A percentile compares a stretch with the other conserved stretches of the same genome.
Conservation (phyloP, 2,888 invertebrate genomes). For the Pardosa pseudoannulata region DNA sequence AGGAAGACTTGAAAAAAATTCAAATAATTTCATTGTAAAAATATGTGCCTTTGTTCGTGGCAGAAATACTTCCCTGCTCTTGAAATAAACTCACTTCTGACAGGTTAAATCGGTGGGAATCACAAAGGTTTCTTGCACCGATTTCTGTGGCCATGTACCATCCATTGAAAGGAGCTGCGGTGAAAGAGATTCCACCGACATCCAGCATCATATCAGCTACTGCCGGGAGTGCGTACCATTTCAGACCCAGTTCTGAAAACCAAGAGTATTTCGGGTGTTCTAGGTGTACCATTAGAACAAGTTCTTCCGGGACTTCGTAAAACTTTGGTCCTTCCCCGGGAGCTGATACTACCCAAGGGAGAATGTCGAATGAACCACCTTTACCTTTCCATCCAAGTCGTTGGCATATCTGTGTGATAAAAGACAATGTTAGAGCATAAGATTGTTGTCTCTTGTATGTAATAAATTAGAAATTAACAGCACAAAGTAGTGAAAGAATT, state of each 20-base stretch:
- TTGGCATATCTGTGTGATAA: slow-evolving; percentile 81
- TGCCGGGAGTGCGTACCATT: slow-evolving; percentile 78
- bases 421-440: too few relatives aligned
- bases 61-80: background rate
- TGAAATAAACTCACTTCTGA: slow-evolving; percentile 75
- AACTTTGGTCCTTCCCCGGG: slow-evolving; percentile 77
- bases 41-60: background rate
- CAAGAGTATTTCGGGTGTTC: slow-evolving; percentile 78
- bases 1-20: too few relatives aligned
- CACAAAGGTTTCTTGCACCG: slow-evolving; percentile 78
- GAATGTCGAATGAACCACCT: slow-evolving; percentile 83
- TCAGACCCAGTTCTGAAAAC: slow-evolving; percentile 77
- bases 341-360: slow-evolving; percentile 78
- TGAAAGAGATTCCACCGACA: slow-evolving; percentile 78
- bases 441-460: too few relatives aligned
- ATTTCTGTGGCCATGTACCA: slow-evolving; percentile 79
- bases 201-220: slow-evolving; percentile 78
- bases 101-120: slow-evolving; percentile 77
- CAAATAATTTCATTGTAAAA: too few relatives aligned
- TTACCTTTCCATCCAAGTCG: slow-evolving; percentile 93
- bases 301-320: slow-evolving; percentile 78
- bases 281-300: slow-evolving; percentile 77
- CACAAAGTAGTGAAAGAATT: too few relatives aligned
- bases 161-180: slow-evolving; percentile 78
- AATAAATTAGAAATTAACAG: too few relatives aligned